A percentile compares a stretch with the other conserved stretches of the same genome.
Conservation (phyloP, 2,888 invertebrate genomes). For the Drosophila anomelani region DNA sequence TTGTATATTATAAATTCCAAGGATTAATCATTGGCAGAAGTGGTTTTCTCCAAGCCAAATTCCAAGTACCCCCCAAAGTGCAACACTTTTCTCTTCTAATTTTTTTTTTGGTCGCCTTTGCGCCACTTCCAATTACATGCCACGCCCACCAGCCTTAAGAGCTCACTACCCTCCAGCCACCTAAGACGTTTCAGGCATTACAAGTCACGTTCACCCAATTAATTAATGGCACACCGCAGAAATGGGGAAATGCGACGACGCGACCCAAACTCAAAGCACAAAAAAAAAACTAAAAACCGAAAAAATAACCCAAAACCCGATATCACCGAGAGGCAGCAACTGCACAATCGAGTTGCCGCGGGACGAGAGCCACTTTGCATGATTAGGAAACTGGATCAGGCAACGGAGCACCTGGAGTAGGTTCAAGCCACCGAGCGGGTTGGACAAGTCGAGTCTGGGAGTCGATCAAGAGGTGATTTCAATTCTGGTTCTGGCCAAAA, state of each 20-base stretch:
- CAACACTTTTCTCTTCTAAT: not conserved
- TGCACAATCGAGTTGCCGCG: slow-evolving; percentile 24
- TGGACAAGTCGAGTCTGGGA: slow-evolving; percentile 31
- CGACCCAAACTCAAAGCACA: slow-evolving; percentile 13
- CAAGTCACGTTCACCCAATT: slow-evolving; percentile 49
- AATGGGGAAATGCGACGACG: slow-evolving; percentile 26
- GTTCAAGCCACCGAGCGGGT: slow-evolving; percentile 36
- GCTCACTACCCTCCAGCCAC: not conserved
- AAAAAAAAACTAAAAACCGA: not conserved
- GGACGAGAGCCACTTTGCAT: slow-evolving; percentile 45
- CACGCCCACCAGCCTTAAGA: slow-evolving; percentile 9
- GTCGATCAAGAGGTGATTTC: slow-evolving; percentile 43
- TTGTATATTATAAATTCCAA: not conserved
- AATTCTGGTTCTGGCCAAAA: slow-evolving; percentile 44
- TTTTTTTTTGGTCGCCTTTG: not conserved
- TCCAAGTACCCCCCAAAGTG: slow-evolving; percentile 1
- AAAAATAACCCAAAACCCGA: slow-evolving; percentile 30
- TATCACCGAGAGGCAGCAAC: slow-evolving; percentile 30
- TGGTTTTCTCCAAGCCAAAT: not conserved
- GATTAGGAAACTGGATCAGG: slow-evolving; percentile 50
- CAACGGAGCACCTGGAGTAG: slow-evolving; percentile 36
- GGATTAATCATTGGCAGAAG: not conserved
- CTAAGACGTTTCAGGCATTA: slow-evolving; percentile 9
- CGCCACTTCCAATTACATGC: slow-evolving; percentile 1
- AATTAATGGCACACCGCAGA: slow-evolving; percentile 39